Percentiles rank a stretch among this genome's conserved stretches.
Conservation (phyloP, 2,888 invertebrate species). For the Lutraria lutraria region DNA sequence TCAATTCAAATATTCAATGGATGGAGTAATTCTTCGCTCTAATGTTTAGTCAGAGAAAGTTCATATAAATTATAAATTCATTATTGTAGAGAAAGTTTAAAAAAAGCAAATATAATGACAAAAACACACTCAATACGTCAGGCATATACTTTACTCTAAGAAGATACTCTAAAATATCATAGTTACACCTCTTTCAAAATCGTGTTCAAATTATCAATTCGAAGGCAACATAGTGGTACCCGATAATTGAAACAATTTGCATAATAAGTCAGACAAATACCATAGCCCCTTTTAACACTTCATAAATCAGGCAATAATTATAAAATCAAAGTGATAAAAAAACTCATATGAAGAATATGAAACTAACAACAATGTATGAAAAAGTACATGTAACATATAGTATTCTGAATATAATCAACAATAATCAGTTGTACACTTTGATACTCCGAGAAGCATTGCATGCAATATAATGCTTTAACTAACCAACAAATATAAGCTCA, state of each 20-base stretch:
- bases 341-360: not conserved
- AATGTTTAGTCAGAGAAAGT: too few species aligned
- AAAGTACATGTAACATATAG: not conserved
- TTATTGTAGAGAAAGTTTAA: too few species aligned
- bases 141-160: too few species aligned
- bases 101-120: too few species aligned
- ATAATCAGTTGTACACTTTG: not conserved
- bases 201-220: not conserved
- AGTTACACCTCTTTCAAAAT: not conserved
- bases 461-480: constrained; percentile 11
- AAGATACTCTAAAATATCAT: not conserved
- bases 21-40: too few species aligned
- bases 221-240: not conserved
- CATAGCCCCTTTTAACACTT: not conserved
- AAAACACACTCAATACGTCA: too few species aligned
- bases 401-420: not conserved
- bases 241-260: not conserved
- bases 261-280: not conserved
- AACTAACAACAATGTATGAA: not conserved
- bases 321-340: not conserved
- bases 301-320: not conserved
- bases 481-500: constrained; percentile 20
- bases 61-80: too few species aligned
- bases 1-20: not conserved
- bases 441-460: constrained; percentile 9